Evolutionary conservation across 2,888 invertebrate species (phyloP), one percentile per base, ranked within the genome.

Genomic region (Drosophila paranaensis): DNA sequence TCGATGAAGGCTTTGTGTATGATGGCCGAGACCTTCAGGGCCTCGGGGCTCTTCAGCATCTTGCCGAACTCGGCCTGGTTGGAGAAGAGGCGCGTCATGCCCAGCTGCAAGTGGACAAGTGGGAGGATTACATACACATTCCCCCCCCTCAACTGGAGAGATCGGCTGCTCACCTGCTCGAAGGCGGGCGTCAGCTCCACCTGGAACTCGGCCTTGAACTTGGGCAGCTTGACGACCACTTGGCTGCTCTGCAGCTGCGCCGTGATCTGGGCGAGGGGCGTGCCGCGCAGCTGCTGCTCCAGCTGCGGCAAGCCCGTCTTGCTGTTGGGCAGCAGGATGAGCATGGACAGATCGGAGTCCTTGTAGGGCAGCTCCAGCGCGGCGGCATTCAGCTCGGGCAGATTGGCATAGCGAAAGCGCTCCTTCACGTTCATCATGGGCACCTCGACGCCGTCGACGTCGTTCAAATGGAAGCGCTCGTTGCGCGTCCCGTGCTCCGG

Each of bases 1-100:
- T 97, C 96, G 81, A 98, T 96, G 90, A 96, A 97, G 0, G 97
- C 97, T 91, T 97, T 97, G 91, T 98, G 97, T 2, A 97, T 91
- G 1, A 96, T 96, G 81, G 95, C 95, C 40, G 95, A 95, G 0
- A 97, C 95, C 63, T 89, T 91, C n/a, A 6, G 81, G 69, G 77
- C 93, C 93, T 20, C 84, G 2, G 14, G 76, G 79, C 55, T 65
- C 43, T 94, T 93, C 39, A 96, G 90, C 63, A 97, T 93, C 13
- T 95, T 95, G 11, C 93, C 93, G 79, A 97, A 94, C 72, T 97
- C 94, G 0, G 96, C 30, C 0, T 63, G 4, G 0, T 79, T 35
- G 5, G 91, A 76, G 90, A 97, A 97, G 83, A 97, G 95, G 2
- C 94, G 92, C 0, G 90, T 93, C 90, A 97, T 95, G 33, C 97